phyloP scores from a whole-genome alignment of 1,140 invertebrate species.

The Ceratosolen solmsi region DNA sequence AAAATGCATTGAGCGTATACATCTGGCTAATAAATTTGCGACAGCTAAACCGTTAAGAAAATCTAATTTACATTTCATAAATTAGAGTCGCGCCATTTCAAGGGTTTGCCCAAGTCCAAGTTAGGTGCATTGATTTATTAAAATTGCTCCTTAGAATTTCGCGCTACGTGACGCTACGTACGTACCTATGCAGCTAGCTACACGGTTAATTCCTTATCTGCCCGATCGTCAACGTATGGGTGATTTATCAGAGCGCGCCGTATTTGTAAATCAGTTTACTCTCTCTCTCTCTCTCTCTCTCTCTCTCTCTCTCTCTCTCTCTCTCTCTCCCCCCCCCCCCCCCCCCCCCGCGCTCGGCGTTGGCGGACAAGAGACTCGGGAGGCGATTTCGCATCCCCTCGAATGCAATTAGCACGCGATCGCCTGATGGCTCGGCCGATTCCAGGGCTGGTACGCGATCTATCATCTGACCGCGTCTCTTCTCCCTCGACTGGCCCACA shows the following conservation, averaged over 20 bases:
- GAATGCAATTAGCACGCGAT: conserved; percentile 61
- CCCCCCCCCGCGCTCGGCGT: too few relatives aligned
- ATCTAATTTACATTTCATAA: conserved; percentile 13
- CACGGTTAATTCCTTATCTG: neutral
- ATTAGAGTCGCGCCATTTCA: neutral
- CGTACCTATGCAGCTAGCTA: too few relatives aligned
- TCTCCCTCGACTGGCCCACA: conserved; percentile 3
- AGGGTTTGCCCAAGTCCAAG: neutral
- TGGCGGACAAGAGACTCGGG: too few relatives aligned
- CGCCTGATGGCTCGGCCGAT: conserved; percentile 54
- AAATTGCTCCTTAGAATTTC: neutral
- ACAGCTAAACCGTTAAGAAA: conserved; percentile 2
- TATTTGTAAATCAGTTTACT: neutral
- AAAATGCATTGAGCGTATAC: neutral
- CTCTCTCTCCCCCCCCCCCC: neutral
- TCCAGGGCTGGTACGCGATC: conserved; percentile 37
- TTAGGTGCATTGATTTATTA: neutral
- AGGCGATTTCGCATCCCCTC: conserved; percentile 50
- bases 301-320: neutral
- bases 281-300: neutral
- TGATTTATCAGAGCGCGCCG: neutral
- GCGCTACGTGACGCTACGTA: neutral
- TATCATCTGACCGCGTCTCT: conserved; percentile 43
- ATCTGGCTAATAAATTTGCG: conserved; percentile 2
- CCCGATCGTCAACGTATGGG: neutral